phyloP scores from a whole-genome alignment of 2,797 vertebrate genomes.

The Mycteria americana region DNA sequence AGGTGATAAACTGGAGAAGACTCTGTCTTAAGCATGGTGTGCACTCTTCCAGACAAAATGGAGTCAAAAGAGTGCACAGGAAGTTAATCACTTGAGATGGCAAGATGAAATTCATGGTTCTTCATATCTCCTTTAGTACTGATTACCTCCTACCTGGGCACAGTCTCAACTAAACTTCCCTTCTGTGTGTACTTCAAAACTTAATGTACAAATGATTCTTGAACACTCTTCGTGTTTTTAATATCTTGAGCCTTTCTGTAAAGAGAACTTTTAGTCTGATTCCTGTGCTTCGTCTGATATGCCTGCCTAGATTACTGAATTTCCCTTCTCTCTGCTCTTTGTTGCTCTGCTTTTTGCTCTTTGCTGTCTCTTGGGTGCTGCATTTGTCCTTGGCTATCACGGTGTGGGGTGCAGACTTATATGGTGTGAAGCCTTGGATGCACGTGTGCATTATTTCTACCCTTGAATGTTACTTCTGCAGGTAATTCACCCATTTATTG shows the following conservation, averaged over 20 bases:
- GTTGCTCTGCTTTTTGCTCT: slow-evolving; percentile 78
- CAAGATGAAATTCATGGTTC: not conserved
- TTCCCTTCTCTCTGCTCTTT: slow-evolving; percentile 78
- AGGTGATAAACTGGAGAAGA: not conserved
- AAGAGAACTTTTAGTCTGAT: slow-evolving; percentile 62
- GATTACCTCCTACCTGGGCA: slow-evolving; percentile 2
- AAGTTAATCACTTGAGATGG: not conserved
- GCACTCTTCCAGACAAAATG: not conserved
- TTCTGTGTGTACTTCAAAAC: slow-evolving; percentile 32
- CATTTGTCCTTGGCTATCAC: slow-evolving; percentile 80
- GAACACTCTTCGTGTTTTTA: slow-evolving; percentile 40
- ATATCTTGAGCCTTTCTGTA: slow-evolving; percentile 54
- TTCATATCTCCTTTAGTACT: not conserved
- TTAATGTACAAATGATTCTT: slow-evolving; percentile 25
- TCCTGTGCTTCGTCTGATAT: slow-evolving; percentile 71
- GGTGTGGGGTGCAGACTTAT: slow-evolving; percentile 78
- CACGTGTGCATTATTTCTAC: slow-evolving; percentile 75
- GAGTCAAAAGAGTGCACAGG: not conserved
- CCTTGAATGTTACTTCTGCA: slow-evolving; percentile 78
- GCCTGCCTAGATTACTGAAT: slow-evolving; percentile 74
- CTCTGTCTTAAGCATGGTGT: not conserved
- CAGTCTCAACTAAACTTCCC: slow-evolving; percentile 50
- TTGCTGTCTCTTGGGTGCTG: slow-evolving; percentile 79
- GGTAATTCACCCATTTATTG: slow-evolving; percentile 77
- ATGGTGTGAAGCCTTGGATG: slow-evolving; percentile 76